Percentiles rank a stretch among this genome's conserved stretches.
These are phyloP conservation scores for Drosophila trichaetosa DNA, from an alignment of 2,888 invertebrate genomes.

Conservation along the genomic window DNA sequence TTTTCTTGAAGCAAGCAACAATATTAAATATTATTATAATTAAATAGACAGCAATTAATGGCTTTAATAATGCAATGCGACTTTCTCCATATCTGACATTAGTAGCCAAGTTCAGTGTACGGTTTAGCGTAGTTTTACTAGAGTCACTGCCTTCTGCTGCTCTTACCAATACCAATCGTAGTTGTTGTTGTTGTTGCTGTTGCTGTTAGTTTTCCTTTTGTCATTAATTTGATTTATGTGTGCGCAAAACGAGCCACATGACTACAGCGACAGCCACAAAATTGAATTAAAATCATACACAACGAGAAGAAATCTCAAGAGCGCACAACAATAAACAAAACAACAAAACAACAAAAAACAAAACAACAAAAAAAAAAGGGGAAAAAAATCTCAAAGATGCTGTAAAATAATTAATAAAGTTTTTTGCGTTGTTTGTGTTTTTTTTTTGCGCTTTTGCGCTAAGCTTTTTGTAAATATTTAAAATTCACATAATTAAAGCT, in stretches of 20 bases:
- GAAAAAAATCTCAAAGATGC: slow-evolving; percentile 57
- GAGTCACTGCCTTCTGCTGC: background rate
- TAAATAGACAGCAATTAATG: background rate
- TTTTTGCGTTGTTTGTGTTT: slow-evolving; percentile 70
- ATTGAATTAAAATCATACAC: slow-evolving; percentile 71
- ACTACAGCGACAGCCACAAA: slow-evolving; percentile 71
- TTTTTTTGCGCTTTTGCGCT: slow-evolving; percentile 48
- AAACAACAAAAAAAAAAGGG: slow-evolving; percentile 24
- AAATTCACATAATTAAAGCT: slow-evolving; percentile 81
- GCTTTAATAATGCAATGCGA: background rate
- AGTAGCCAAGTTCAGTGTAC: background rate
- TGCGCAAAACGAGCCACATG: slow-evolving; percentile 62
- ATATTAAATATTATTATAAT: background rate
- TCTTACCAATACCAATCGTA: background rate
- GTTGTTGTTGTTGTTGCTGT: slow-evolving; percentile 21
- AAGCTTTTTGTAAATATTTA: slow-evolving; percentile 80
- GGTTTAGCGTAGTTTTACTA: background rate
- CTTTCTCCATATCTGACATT: slow-evolving; percentile 11
- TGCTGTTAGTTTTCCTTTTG: slow-evolving; percentile 44
- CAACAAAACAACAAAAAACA: slow-evolving; percentile 36
- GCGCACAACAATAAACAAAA: slow-evolving; percentile 29
- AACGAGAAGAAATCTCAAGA: slow-evolving; percentile 41
- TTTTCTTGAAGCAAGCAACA: background rate
- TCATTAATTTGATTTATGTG: slow-evolving; percentile 78
- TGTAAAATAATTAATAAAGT: slow-evolving; percentile 81